Percentiles rank a stretch among this genome's conserved stretches.
phyloP scores from a whole-genome alignment of 2,888 invertebrate species.

The Candidula unifasciata region DNA sequence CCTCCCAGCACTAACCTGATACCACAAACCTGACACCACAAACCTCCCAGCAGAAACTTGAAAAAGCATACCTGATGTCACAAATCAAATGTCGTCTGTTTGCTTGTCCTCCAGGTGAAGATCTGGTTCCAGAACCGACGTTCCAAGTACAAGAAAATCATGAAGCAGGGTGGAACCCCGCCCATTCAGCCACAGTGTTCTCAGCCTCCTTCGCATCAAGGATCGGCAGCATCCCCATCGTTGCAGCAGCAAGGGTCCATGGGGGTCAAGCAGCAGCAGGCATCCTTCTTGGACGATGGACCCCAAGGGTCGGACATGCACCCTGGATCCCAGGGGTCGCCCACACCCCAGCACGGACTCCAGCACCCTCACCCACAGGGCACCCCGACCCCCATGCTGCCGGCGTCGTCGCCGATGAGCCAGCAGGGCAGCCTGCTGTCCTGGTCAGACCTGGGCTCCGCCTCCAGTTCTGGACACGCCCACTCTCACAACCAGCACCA shows the following conservation, averaged over 20 bases:
- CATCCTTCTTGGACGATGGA: conserved; percentile 43
- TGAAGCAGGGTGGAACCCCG: conserved; percentile 53
- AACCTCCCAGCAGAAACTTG: too few species aligned
- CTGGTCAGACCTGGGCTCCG: conserved; percentile 41
- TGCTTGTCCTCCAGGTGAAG: conserved; percentile 45
- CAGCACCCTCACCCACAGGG: conserved; percentile 49
- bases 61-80: too few species aligned
- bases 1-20: too few species aligned
- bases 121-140: conserved; percentile 56
- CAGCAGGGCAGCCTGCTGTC: conserved; percentile 45
- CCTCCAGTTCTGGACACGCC: conserved; percentile 43
- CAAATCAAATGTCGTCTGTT: not conserved
- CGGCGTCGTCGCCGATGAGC: conserved; percentile 49
- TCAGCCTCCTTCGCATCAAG: conserved; percentile 32
- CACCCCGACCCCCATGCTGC: conserved; percentile 47
- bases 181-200: conserved; percentile 30
- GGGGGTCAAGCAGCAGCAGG: conserved; percentile 29
- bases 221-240: conserved; percentile 27
- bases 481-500: conserved; percentile 43
- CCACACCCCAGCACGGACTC: conserved; percentile 35
- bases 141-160: conserved; percentile 56
- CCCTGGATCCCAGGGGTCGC: conserved; percentile 46
- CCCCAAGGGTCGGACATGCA: conserved; percentile 46
- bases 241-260: conserved; percentile 48
- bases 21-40: too few species aligned